A percentile compares a stretch with the other conserved stretches of the same genome.
Evolutionary conservation across 2,797 vertebrate species (phyloP).

Genomic region (Melanotaenia boesemani): DNA sequence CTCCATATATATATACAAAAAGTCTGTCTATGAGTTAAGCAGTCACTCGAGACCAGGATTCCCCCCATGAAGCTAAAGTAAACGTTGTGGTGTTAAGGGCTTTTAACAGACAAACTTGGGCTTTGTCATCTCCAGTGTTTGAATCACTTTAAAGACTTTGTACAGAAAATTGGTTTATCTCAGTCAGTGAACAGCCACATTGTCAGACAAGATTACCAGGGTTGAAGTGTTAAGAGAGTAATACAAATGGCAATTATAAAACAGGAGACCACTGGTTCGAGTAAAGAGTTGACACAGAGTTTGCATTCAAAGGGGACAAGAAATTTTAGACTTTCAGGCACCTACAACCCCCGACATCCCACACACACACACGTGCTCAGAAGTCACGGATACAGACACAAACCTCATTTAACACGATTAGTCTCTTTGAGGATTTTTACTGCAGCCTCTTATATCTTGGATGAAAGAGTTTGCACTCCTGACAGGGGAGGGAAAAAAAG

Average conservation of each 20-base stretch:
- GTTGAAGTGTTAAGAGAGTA: constrained; percentile 41
- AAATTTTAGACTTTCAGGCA: constrained; percentile 42
- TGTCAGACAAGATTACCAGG: constrained; percentile 56
- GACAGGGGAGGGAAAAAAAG: constrained; percentile 38
- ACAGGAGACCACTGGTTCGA: constrained; percentile 26
- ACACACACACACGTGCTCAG: constrained; percentile 26
- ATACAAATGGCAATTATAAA: constrained; percentile 23
- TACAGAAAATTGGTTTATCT: constrained; percentile 72
- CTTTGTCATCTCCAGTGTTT: constrained; percentile 56
- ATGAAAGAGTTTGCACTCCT: constrained; percentile 76
- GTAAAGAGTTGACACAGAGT: constrained; percentile 43
- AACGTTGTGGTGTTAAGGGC: constrained; percentile 70
- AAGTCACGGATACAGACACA: constrained; percentile 74
- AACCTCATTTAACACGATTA: constrained; percentile 78
- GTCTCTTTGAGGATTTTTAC: constrained; percentile 80
- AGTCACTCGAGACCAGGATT: constrained; percentile 54
- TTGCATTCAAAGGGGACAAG: constrained; percentile 52
- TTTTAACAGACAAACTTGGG: constrained; percentile 64
- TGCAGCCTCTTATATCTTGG: constrained; percentile 67
- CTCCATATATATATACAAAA: not conserved
- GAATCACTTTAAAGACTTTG: constrained; percentile 66
- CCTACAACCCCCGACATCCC: constrained; percentile 34
- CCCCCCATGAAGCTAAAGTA: constrained; percentile 66
- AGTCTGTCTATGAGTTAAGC: constrained; percentile 44
- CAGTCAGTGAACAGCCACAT: constrained; percentile 52